Evolutionary conservation across 2,797 vertebrate species (phyloP).

Genomic region (Chloroceryle amazona): DNA sequence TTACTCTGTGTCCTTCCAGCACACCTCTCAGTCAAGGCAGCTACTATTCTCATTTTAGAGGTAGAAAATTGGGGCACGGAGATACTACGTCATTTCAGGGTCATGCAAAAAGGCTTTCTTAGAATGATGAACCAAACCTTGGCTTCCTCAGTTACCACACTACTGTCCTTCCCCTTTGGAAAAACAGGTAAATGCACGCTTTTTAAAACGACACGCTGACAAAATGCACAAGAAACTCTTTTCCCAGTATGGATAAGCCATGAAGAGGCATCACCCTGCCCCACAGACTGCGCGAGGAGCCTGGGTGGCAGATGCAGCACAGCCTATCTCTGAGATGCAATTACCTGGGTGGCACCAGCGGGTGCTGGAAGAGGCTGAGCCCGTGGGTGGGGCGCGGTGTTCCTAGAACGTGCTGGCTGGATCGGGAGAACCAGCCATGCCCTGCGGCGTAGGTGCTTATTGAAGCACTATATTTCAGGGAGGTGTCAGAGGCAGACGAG

Average conservation of each 20-base stretch:
- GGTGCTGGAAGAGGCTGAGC: conserved; percentile 23
- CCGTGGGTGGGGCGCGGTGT: not conserved
- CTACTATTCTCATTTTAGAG: not conserved
- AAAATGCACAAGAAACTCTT: not conserved
- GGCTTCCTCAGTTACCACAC: not conserved
- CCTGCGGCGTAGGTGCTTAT: not conserved
- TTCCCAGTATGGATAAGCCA: not conserved
- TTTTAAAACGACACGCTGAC: not conserved
- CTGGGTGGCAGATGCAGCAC: not conserved
- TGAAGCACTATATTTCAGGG: not conserved
- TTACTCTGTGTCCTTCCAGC: not conserved
- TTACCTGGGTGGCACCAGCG: not conserved
- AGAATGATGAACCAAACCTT: not conserved
- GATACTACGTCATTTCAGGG: not conserved
- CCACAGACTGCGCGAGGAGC: not conserved
- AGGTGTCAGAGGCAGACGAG: conserved; percentile 30
- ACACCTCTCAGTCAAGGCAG: not conserved
- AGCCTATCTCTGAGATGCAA: not conserved
- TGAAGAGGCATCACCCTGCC: not conserved
- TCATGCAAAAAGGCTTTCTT: not conserved
- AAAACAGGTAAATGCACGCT: not conserved
- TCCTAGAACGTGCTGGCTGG: conserved; percentile 50
- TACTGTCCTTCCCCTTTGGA: not conserved
- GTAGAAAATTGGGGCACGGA: not conserved
- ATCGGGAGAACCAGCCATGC: conserved; percentile 2